These are phyloP conservation scores for Tetrax tetrax DNA, from an alignment of 2,113 vertebrate species.

Conservation along the genomic window DNA sequence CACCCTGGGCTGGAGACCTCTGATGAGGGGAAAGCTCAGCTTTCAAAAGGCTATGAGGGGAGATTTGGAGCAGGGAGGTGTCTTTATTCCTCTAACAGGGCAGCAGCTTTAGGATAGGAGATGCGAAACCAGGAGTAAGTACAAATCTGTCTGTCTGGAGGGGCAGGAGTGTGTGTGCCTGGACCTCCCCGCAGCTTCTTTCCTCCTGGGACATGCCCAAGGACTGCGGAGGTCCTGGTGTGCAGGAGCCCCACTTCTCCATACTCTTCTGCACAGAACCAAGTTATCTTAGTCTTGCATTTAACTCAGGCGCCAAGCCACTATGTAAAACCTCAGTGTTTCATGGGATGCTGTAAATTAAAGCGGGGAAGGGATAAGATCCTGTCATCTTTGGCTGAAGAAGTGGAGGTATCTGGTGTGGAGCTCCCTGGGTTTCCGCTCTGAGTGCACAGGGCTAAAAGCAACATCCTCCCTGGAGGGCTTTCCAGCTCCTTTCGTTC, in stretches of 20 bases:
- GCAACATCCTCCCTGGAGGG: neutral
- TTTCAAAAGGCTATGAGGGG: neutral
- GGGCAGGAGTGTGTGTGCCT: fast-evolving
- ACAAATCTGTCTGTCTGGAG: neutral
- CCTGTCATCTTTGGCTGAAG: neutral
- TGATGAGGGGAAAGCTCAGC: neutral
- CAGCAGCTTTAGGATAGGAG: neutral
- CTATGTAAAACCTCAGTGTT: neutral
- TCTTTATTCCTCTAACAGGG: neutral
- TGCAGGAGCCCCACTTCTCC: neutral
- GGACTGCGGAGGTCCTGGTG: neutral
- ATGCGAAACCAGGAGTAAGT: neutral
- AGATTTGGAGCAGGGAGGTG: neutral
- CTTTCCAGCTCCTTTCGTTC: neutral
- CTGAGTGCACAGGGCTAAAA: neutral
- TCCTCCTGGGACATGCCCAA: neutral
- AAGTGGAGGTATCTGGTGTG: neutral
- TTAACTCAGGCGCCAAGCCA: neutral
- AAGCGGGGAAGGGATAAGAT: neutral
- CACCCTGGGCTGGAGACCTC: neutral
- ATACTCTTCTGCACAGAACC: neutral
- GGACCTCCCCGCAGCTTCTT: neutral
- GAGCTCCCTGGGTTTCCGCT: neutral
- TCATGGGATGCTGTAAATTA: no score
- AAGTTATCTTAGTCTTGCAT: neutral